Conservation (phyloP, 37 sponge, comb jelly and placozoan species). For the Oscarella lobularis region DNA sequence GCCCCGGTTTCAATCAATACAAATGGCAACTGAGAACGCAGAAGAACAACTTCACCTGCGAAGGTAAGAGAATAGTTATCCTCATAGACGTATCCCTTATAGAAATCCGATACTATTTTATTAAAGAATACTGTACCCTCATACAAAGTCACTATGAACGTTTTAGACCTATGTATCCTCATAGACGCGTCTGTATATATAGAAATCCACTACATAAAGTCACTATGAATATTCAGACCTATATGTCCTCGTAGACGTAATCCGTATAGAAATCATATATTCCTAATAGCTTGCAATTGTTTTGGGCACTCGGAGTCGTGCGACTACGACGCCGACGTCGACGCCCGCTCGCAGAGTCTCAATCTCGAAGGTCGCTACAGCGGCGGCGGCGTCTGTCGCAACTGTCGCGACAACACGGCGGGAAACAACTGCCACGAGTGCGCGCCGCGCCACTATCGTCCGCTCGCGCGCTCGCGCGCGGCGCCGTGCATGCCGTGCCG, state of each 20-base stretch:
- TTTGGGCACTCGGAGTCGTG: not conserved
- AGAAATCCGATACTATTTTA: too few species aligned
- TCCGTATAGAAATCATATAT: too few species aligned
- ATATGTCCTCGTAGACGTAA: too few species aligned
- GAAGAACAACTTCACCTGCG: not conserved
- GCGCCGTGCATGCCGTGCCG: not conserved
- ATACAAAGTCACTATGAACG: too few species aligned
- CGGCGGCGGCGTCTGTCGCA: not conserved
- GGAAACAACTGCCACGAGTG: constrained; percentile 6
- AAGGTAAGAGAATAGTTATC: too few species aligned
- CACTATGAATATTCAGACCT: too few species aligned
- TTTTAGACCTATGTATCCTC: too few species aligned
- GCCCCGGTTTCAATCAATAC: not conserved
- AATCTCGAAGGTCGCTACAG: not conserved
- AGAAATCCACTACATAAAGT: too few species aligned
- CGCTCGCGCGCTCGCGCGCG: not conserved
- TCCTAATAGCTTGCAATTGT: not conserved
- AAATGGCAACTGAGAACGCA: not conserved
- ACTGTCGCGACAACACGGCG: not conserved
- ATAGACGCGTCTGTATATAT: too few species aligned
- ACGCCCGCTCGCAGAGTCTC: not conserved
- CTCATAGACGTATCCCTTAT: too few species aligned
- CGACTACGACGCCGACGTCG: not conserved
- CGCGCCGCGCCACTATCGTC: not conserved
- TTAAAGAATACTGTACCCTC: too few species aligned